phyloP scores from a whole-genome alignment of 2,113 vertebrate genomes.

The Melanerpes formicivorus region DNA sequence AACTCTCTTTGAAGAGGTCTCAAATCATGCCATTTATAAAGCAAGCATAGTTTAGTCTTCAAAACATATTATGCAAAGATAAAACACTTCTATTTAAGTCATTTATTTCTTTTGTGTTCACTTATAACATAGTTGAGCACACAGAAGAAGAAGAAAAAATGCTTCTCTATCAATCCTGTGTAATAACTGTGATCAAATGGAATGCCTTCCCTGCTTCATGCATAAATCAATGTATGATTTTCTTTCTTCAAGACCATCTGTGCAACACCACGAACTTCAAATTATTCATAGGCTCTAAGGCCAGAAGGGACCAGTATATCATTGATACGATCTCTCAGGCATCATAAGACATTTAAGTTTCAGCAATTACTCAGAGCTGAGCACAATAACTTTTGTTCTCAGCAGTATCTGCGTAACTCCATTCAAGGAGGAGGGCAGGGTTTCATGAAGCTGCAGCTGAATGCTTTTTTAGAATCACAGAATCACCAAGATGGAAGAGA shows the following conservation, averaged over 20 bases:
- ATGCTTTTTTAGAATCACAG: neutral
- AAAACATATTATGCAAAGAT: neutral
- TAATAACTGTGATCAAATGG: neutral
- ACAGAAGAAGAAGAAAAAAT: neutral
- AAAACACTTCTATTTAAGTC: neutral
- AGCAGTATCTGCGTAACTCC: neutral
- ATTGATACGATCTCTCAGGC: neutral
- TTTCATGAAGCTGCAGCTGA: neutral
- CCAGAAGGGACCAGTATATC: neutral
- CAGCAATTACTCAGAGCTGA: neutral
- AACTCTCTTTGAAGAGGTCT: neutral
- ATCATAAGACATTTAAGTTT: neutral
- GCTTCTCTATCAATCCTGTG: neutral
- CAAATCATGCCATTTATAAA: neutral
- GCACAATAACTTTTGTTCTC: neutral
- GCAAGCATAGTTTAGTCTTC: neutral
- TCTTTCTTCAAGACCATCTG: slow-evolving; percentile 18
- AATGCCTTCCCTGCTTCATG: neutral
- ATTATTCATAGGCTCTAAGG: neutral
- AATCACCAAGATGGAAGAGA: no score
- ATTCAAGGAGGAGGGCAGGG: neutral
- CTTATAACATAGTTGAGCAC: neutral
- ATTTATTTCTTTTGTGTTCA: neutral
- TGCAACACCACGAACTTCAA: neutral
- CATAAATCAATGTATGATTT: slow-evolving; percentile 1